Percentiles rank a stretch among this genome's conserved stretches.
phyloP scores from a whole-genome alignment of 1,140 invertebrate genomes.

The Bombus waltoni region DNA sequence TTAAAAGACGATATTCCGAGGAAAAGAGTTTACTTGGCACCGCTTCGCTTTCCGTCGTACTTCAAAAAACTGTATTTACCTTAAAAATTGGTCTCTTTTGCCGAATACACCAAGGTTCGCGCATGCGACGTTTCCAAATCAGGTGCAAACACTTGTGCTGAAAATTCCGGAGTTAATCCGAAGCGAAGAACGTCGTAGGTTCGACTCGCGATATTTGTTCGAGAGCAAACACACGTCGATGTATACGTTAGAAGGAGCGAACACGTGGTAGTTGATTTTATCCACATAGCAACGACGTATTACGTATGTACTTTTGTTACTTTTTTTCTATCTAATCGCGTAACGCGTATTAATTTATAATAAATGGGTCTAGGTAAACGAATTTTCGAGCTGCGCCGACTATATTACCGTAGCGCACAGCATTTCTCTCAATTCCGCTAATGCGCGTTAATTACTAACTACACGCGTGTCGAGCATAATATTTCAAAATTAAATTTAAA shows the following conservation, averaged over 20 bases:
- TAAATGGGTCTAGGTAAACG: background rate
- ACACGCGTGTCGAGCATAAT: background rate
- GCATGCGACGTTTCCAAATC: background rate
- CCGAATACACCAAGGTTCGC: background rate
- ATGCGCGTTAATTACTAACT: background rate
- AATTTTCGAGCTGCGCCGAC: background rate
- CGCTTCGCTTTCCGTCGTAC: background rate
- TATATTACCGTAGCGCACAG: no score
- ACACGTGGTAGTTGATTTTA: background rate
- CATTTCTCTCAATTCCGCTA: background rate
- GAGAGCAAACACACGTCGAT: background rate
- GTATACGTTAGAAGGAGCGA: background rate
- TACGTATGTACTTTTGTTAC: no score
- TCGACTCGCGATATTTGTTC: background rate
- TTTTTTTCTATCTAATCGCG: background rate
- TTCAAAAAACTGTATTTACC: background rate
- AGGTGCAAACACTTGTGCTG: background rate
- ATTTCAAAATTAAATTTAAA: background rate
- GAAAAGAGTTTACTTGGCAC: background rate
- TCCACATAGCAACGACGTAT: background rate
- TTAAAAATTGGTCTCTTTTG: constrained; percentile 9
- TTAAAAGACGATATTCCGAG: constrained; percentile 20
- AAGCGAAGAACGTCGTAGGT: background rate
- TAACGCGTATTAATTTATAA: background rate
- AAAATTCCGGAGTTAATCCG: background rate